These are phyloP conservation scores for Carposina sasakii DNA, from an alignment of 1,140 invertebrate genomes.

Conservation along the genomic window DNA sequence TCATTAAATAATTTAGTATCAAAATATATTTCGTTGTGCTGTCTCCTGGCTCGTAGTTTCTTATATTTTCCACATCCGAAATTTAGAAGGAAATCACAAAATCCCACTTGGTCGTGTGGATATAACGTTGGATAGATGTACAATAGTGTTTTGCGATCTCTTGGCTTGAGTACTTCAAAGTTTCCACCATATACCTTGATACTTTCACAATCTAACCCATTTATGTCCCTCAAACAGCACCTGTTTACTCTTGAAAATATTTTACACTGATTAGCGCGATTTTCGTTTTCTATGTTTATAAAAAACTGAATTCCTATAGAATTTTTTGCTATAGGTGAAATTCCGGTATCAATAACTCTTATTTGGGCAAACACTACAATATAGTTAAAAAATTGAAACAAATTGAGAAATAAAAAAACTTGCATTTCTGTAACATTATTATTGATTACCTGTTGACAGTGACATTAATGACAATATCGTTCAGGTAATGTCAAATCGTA, in stretches of 20 bases:
- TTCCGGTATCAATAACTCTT: constrained; percentile 41
- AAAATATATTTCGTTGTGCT: constrained; percentile 34
- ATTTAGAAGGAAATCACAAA: constrained; percentile 35
- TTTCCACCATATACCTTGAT: constrained; percentile 27
- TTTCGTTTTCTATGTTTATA: constrained; percentile 41
- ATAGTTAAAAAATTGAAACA: too few relatives aligned
- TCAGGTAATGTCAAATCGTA: too few relatives aligned
- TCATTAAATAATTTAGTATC: constrained; percentile 31
- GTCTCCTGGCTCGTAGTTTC: constrained; percentile 14
- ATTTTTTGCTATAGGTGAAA: constrained; percentile 34
- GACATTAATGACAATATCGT: too few relatives aligned
- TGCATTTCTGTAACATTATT: too few relatives aligned
- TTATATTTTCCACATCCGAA: constrained; percentile 28
- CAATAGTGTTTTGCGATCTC: constrained; percentile 33
- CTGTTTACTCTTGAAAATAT: constrained; percentile 28
- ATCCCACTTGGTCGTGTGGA: constrained; percentile 43
- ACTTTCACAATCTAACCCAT: constrained; percentile 28
- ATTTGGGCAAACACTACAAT: constrained; percentile 20
- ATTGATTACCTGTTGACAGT: too few relatives aligned
- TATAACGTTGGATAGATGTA: constrained; percentile 35
- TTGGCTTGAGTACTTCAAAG: constrained; percentile 24
- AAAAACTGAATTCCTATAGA: constrained; percentile 47
- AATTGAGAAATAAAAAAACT: neutral
- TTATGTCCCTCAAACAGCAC: constrained; percentile 34
- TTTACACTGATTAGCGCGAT: constrained; percentile 26